Base-by-base conservation (phyloP, 2,888 invertebrate genomes). In the Caenorhabditis imperialis region DNA sequence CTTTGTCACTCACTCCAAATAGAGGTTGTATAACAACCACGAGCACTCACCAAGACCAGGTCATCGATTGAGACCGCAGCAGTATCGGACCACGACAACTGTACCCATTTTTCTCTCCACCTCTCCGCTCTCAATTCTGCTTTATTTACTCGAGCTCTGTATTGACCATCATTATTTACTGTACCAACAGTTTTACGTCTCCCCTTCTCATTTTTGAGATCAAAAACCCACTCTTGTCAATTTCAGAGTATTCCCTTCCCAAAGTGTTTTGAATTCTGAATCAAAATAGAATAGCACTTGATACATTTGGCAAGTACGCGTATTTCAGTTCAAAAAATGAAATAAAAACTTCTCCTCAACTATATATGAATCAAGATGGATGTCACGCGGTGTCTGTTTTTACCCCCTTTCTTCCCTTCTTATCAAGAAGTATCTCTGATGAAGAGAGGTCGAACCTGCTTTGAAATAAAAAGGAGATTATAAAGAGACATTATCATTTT, bases 131-230 rank as follows among this genome's bases (percentile, higher is more conserved):
- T 65, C 65, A 63, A 47, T 54, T 45, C 45, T 48, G 67, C 67
- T 67, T 67, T 67, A 67, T 67, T 67, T 35, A 57, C 67, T 37
- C 57, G 63, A 50, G 57, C 67, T 57, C 57, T 57, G 44, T 57
- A 45, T 57, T 55, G 67, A 67, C 51, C 51, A 25, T 44, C 38
- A 47, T 45, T 63, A 54, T 63, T 63, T 57, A 44, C 50, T 57
- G 65, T 65, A 48, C 48, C 47, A 44, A 47, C 54, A 37, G 45
- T 63, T 63, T 63, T 54, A 47, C 35, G 16, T 50, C 22, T 50
- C 37, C n/a, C n/a, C n/a, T 18, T 4, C 20, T 30, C 18, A 7
- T 18, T 18, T 12, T 23, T 12, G 25, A 38, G 38, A 25, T 51
- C 50, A 50, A 30, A 35, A 50, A 48, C 33, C 48, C 23, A 22